Evolutionary conservation across 2,113 vertebrate species (phyloP).

Genomic region (Tachuris rubrigastra): DNA sequence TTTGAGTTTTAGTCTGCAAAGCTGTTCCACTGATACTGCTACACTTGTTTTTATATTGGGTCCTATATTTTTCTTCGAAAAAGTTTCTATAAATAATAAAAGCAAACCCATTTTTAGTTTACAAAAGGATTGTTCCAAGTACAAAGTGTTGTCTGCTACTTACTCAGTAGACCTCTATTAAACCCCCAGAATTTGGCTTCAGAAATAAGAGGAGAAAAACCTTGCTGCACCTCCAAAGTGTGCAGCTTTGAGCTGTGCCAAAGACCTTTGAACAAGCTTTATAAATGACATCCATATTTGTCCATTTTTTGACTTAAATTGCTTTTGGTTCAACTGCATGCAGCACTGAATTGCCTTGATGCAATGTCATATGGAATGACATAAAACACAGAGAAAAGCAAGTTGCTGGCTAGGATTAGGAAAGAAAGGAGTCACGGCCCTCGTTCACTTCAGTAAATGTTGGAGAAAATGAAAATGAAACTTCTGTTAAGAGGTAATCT

Average conservation of each 20-base stretch:
- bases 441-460: conserved; percentile 59
- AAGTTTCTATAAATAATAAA: not conserved
- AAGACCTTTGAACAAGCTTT: conserved; percentile 72
- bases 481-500: conserved; percentile 70
- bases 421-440: conserved; percentile 67
- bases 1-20: not conserved
- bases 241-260: conserved; percentile 62
- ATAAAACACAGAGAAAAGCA: conserved; percentile 66
- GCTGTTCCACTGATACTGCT: not conserved
- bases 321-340: conserved; percentile 72
- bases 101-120: not conserved
- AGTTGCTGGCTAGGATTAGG: conserved; percentile 63
- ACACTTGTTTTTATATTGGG: not conserved
- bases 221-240: conserved; percentile 1
- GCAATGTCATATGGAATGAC: conserved; percentile 67
- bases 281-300: conserved; percentile 76
- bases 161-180: not conserved
- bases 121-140: not conserved
- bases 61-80: not conserved
- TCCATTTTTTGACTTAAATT: conserved; percentile 77
- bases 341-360: conserved; percentile 63
- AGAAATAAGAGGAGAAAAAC: not conserved
- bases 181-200: conserved; percentile 7
- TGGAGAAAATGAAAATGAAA: conserved; percentile 73
- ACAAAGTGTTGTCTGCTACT: not conserved